phyloP scores from a whole-genome alignment of 2,797 vertebrate genomes.

The Lepilemur ruficaudatus region DNA sequence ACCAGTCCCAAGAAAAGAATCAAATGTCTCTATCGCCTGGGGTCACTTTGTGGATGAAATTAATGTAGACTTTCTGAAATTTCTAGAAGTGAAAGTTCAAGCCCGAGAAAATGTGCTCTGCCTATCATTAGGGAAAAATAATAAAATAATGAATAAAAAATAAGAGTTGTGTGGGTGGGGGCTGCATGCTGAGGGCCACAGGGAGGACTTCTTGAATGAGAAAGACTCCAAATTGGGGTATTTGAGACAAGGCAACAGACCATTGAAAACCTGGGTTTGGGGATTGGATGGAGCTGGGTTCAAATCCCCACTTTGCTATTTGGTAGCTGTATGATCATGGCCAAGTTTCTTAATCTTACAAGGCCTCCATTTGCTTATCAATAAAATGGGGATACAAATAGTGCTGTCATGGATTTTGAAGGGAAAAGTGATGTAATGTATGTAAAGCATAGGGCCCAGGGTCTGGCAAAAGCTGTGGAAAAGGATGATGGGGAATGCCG shows the following conservation, averaged over 20 bases:
- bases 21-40: not conserved
- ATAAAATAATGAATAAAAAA: not conserved
- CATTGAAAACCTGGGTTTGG: too few relatives aligned
- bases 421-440: not conserved
- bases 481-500: rapidly evolving
- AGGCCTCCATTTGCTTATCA: not conserved
- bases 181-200: not conserved
- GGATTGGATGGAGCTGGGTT: not conserved
- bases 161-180: rapidly evolving
- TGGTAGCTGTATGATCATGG: not conserved
- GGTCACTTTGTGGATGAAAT: not conserved
- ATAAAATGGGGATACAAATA: not conserved
- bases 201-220: not conserved
- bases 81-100: not conserved
- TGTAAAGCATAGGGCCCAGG: not conserved
- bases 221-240: not conserved
- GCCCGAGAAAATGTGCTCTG: not conserved
- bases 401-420: not conserved
- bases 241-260: not conserved
- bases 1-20: not conserved
- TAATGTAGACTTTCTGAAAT: not conserved
- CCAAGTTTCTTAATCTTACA: not conserved
- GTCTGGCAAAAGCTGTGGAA: rapidly evolving
- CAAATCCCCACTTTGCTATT: not conserved
- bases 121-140: not conserved